Evolutionary conservation across 2,888 invertebrate species (phyloP).

Genomic region (Alloscopus bannaensis): DNA sequence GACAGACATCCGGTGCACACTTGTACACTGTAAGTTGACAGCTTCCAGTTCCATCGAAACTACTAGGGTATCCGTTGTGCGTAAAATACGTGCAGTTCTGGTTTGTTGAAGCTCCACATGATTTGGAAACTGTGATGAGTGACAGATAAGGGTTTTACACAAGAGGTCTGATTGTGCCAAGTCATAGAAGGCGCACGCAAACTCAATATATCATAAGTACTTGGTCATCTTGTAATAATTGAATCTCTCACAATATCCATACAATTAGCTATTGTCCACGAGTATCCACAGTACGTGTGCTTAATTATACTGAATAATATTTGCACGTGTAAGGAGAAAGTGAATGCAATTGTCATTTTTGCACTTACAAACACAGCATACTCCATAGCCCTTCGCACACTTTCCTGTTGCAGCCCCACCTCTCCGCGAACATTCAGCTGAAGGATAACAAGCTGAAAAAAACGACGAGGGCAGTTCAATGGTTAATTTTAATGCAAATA

Average conservation of each 20-base stretch:
- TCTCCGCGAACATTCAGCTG: constrained; percentile 82
- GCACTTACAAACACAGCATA: constrained; percentile 85
- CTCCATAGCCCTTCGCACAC: constrained; percentile 87
- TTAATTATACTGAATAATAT: no score
- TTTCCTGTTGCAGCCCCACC: constrained; percentile 79
- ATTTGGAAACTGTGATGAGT: constrained; percentile 81
- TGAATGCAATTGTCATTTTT: no score
- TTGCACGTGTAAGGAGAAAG: no score
- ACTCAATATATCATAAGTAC: no score
- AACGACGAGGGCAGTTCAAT: background rate
- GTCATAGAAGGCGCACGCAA: no score
- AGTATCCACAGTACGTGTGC: no score
- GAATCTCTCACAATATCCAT: no score
- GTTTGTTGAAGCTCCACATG: constrained; percentile 85
- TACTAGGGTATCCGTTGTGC: constrained; percentile 86
- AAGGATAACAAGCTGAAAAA: constrained; percentile 80
- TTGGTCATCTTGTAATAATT: no score
- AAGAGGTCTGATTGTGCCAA: no score
- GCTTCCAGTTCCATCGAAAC: constrained; percentile 86
- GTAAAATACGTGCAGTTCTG: constrained; percentile 93
- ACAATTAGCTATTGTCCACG: no score
- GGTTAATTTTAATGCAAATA: no score
- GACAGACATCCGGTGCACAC: constrained; percentile 86
- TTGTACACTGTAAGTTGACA: constrained; percentile 90
- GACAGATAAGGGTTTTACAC: background rate